Percentiles rank a stretch among this genome's conserved stretches.
Conservation (phyloP, 2,888 invertebrate species). For the Pyrrhopygopsis socrates region DNA sequence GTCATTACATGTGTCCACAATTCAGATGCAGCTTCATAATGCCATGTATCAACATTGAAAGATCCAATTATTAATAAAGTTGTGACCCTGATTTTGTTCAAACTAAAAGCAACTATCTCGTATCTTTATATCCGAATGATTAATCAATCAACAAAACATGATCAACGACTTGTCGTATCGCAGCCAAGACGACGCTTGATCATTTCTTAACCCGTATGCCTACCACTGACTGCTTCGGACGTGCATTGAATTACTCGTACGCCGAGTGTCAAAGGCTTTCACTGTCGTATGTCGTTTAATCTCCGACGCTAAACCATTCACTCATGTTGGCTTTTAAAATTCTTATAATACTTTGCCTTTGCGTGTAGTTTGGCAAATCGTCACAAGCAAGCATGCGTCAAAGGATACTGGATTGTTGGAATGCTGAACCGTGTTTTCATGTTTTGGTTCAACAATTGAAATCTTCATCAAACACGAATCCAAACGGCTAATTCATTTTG, state of each 20-base stretch:
- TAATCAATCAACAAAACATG: too few relatives aligned
- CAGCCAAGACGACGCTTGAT: background rate
- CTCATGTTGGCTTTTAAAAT: slow-evolving; percentile 17
- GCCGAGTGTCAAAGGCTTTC: slow-evolving; percentile 11
- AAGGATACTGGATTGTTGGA: background rate
- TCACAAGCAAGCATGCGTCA: background rate
- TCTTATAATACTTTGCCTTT: slow-evolving; percentile 7
- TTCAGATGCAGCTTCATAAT: too few relatives aligned
- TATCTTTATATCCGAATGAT: too few relatives aligned
- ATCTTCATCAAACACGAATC: too few relatives aligned
- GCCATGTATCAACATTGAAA: too few relatives aligned
- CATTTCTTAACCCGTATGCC: background rate
- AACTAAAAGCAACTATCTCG: too few relatives aligned
- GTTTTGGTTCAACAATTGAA: background rate
- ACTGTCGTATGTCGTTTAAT: slow-evolving; percentile 23
- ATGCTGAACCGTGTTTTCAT: background rate
- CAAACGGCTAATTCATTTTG: too few relatives aligned
- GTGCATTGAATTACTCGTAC: slow-evolving; percentile 23
- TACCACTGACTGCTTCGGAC: slow-evolving; percentile 1
- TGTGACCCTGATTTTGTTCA: too few relatives aligned
- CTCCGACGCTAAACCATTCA: slow-evolving; percentile 10
- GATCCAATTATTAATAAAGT: too few relatives aligned
- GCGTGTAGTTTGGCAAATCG: slow-evolving; percentile 4
- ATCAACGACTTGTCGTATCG: too few relatives aligned
- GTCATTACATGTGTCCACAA: too few relatives aligned